These are phyloP conservation scores for Agrilus biguttatus DNA, from an alignment of 2,888 invertebrate species.

Conservation along the genomic window DNA sequence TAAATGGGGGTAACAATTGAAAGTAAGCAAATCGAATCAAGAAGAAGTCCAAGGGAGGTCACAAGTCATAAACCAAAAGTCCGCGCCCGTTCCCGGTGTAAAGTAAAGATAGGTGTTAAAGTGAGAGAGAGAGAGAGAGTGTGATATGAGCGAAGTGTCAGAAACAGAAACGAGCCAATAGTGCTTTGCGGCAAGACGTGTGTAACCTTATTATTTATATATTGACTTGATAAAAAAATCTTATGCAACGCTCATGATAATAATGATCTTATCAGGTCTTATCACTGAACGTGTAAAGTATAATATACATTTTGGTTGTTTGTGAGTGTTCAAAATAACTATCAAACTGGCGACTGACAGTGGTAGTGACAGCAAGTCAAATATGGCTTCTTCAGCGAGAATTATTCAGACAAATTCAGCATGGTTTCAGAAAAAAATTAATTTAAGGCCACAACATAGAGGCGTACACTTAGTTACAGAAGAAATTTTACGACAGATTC, in stretches of 20 bases:
- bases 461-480: conserved; percentile 96
- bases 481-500: conserved; percentile 87
- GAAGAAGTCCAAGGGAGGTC: background rate
- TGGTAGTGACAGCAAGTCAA: conserved; percentile 35
- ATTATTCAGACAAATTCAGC: conserved; percentile 92
- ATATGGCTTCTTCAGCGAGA: conserved; percentile 74
- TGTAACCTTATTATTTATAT: conserved; percentile 24
- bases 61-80: background rate
- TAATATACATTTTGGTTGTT: conserved; percentile 20
- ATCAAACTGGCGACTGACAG: conserved; percentile 32
- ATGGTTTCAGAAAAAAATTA: conserved; percentile 97
- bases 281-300: conserved; percentile 24
- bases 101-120: too few relatives aligned
- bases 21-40: too few relatives aligned
- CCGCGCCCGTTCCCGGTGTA: background rate
- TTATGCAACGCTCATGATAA: conserved; percentile 56
- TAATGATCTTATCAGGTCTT: conserved; percentile 46
- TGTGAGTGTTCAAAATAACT: conserved; percentile 19
- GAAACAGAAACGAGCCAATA: conserved; percentile 16
- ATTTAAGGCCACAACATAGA: conserved; percentile 88
- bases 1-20: too few relatives aligned
- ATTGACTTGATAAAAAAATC: conserved; percentile 21
- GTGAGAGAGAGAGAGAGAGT: too few relatives aligned
- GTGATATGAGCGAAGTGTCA: conserved; percentile 17
- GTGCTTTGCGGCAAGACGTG: conserved; percentile 27